A percentile compares a stretch with the other conserved stretches of the same genome.
Conservation (phyloP, 1,140 invertebrate species). For the Cepaea nemoralis region DNA sequence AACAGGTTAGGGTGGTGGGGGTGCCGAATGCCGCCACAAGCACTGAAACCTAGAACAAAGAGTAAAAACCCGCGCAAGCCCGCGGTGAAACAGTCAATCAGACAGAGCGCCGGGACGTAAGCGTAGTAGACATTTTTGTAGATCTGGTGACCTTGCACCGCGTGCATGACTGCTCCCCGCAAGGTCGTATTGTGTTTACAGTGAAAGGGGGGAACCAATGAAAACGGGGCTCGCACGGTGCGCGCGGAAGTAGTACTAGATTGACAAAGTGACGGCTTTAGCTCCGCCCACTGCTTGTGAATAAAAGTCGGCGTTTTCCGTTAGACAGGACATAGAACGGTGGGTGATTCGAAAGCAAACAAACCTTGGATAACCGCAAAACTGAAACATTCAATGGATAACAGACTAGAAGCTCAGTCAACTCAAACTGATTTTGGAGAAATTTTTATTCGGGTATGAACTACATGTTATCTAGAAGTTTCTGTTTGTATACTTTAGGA, state of each 20-base stretch:
- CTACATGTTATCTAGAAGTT: too few species aligned
- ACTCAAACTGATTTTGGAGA: neutral
- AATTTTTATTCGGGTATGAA: neutral
- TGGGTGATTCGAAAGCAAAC: constrained; percentile 13
- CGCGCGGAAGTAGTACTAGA: neutral
- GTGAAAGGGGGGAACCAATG: neutral
- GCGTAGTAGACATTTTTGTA: neutral
- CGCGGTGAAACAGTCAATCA: constrained; percentile 15
- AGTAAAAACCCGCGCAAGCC: neutral
- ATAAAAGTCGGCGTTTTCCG: neutral
- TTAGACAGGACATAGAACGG: neutral
- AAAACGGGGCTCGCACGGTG: neutral
- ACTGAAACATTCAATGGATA: constrained; percentile 10
- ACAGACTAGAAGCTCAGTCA: neutral
- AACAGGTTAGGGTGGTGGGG: too few species aligned
- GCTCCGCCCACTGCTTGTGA: constrained; percentile 7
- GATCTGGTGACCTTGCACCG: constrained; percentile 34
- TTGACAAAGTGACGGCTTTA: neutral
- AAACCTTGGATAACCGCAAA: neutral
- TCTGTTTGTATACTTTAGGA: too few species aligned
- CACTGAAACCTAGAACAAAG: neutral
- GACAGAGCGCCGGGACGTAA: neutral
- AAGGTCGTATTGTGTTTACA: constrained; percentile 29
- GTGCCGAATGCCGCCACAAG: neutral
- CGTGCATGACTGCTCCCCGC: constrained; percentile 21